phyloP scores from a whole-genome alignment of 2,888 invertebrate species.

The Pyrrhia umbra region DNA sequence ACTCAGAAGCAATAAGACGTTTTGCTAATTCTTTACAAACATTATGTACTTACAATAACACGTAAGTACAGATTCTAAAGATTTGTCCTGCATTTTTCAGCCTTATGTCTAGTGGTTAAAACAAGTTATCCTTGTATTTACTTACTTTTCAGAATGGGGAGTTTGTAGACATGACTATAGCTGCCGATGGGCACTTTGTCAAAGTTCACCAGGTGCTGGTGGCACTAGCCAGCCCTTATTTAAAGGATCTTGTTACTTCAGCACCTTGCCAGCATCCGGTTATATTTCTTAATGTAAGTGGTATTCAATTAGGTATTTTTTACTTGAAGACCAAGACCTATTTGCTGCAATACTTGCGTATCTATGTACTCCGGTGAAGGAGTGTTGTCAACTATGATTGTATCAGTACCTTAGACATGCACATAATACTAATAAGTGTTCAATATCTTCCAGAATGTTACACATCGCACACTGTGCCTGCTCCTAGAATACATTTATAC shows the following conservation, averaged over 20 bases:
- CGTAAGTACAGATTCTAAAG: not conserved
- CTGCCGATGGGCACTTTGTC: conserved; percentile 85
- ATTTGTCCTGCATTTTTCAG: not conserved
- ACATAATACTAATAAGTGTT: no score
- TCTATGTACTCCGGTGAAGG: no score
- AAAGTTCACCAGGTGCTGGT: conserved; percentile 84
- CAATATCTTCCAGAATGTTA: conserved; percentile 75
- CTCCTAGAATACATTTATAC: conserved; percentile 83
- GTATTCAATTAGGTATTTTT: no score
- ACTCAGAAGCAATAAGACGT: not conserved
- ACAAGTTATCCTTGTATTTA: not conserved
- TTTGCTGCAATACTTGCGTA: no score
- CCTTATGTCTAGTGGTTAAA: not conserved
- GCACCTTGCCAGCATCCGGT: conserved; percentile 86
- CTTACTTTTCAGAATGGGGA: conserved; percentile 82
- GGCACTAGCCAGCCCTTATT: conserved; percentile 85
- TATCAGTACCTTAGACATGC: no score
- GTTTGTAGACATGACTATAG: conserved; percentile 87
- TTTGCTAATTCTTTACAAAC: not conserved
- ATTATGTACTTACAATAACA: not conserved
- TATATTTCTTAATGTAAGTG: conserved; percentile 85
- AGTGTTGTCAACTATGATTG: no score
- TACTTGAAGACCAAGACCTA: no score
- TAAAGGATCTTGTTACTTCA: conserved; percentile 84
- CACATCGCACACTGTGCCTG: conserved; percentile 73